Evolutionary conservation across 2,888 invertebrate genomes (phyloP).

Genomic region (Nomada flava): DNA sequence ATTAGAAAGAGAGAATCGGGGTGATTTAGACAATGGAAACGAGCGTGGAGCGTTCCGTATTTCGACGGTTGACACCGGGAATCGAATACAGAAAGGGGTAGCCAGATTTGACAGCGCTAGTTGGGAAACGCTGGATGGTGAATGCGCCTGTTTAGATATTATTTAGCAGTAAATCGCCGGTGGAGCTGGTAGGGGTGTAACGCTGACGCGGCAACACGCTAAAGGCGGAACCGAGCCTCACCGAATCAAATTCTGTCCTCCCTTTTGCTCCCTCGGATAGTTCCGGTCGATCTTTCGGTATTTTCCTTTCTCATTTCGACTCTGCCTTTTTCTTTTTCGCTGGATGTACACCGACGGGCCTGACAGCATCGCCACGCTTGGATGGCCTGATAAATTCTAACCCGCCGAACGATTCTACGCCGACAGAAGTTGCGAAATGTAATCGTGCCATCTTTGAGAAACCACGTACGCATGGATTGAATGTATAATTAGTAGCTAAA

Average conservation of each 20-base stretch:
- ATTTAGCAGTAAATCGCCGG: slow-evolving; percentile 81
- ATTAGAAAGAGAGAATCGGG: slow-evolving; percentile 19
- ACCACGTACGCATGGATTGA: too few species aligned
- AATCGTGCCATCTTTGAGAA: slow-evolving; percentile 1
- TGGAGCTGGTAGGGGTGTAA: slow-evolving; percentile 77
- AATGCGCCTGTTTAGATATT: slow-evolving; percentile 80
- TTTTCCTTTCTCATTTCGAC: slow-evolving; percentile 45
- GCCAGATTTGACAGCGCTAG: slow-evolving; percentile 32
- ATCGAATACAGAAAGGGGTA: slow-evolving; percentile 16
- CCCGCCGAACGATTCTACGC: slow-evolving; percentile 18
- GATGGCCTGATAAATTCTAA: slow-evolving; percentile 41
- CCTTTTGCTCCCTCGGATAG: slow-evolving; percentile 48
- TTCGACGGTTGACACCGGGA: slow-evolving; percentile 6
- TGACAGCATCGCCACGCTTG: slow-evolving; percentile 15
- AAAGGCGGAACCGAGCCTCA: slow-evolving; percentile 80
- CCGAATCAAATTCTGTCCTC: slow-evolving; percentile 66
- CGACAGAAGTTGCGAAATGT: slow-evolving; percentile 6
- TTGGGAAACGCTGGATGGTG: slow-evolving; percentile 46
- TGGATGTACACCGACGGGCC: background rate
- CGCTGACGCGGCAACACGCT: slow-evolving; percentile 82
- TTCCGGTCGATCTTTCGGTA: slow-evolving; percentile 42
- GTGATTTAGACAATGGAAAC: slow-evolving; percentile 8
- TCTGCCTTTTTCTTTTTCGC: background rate
- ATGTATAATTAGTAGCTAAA: too few species aligned
- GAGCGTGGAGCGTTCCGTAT: slow-evolving; percentile 32